Evolutionary conservation across 1,140 invertebrate genomes (phyloP).

Genomic region (Amphibalanus amphitrite): DNA sequence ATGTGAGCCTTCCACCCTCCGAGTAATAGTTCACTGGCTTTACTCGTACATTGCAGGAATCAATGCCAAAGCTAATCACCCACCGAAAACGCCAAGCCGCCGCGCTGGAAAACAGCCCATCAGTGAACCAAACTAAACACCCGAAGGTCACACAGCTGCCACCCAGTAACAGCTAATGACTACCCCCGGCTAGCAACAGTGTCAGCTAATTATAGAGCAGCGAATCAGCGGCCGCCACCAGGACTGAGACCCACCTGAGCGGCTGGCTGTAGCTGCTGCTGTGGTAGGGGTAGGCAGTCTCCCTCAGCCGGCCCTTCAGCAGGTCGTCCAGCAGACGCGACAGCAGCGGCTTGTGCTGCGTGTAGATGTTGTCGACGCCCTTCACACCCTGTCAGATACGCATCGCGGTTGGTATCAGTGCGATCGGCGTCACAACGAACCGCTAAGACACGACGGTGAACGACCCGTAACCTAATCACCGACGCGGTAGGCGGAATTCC

Average conservation of each 20-base stretch:
- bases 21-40: too few relatives aligned
- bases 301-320: constrained; percentile 66
- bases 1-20: too few relatives aligned
- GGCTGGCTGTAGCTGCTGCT: constrained; percentile 25
- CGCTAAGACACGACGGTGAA: too few relatives aligned
- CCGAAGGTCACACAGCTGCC: neutral
- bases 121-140: neutral
- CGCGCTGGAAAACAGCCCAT: neutral
- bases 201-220: too few relatives aligned
- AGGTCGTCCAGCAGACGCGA: constrained; percentile 73
- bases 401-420: too few relatives aligned
- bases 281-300: constrained; percentile 62
- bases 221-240: too few relatives aligned
- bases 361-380: constrained; percentile 94
- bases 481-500: too few relatives aligned
- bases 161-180: neutral
- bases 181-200: neutral
- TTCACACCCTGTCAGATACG: constrained; percentile 43
- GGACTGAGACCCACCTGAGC: neutral
- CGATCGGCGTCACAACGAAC: too few relatives aligned
- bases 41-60: too few relatives aligned
- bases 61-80: too few relatives aligned
- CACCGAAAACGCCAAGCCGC: too few relatives aligned
- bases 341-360: constrained; percentile 77
- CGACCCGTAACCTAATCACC: too few relatives aligned